Conservation (phyloP, 1,140 invertebrate species). For the Bathynomus jamesi region DNA sequence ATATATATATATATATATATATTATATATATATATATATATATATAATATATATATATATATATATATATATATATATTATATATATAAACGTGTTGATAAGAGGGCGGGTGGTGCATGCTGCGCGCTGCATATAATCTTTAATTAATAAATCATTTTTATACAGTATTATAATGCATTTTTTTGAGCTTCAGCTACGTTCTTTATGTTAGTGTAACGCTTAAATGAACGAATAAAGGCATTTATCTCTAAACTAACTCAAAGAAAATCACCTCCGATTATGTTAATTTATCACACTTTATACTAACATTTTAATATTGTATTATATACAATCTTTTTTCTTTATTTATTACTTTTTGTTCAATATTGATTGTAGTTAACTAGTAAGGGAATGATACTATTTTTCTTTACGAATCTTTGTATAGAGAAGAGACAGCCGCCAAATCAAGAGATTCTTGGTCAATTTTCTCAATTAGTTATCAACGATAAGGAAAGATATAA, state of each 20-base stretch:
- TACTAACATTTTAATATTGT: not conserved
- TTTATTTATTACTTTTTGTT: not conserved
- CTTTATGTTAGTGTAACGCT: not conserved
- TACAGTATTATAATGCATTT: not conserved
- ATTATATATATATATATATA: conserved; percentile 3
- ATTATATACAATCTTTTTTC: not conserved
- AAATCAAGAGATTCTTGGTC: not conserved
- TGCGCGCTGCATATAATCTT: too few species aligned
- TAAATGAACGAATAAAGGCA: not conserved
- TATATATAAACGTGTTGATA: not conserved
- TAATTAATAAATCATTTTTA: not conserved
- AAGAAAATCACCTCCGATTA: too few species aligned
- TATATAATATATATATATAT: conserved; percentile 1
- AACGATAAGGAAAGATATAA: not conserved
- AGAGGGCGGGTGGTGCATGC: too few species aligned
- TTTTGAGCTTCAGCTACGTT: not conserved
- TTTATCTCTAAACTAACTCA: too few species aligned
- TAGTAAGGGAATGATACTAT: not conserved
- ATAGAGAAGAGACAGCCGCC: not conserved
- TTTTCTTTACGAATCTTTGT: not conserved
- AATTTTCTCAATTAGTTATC: not conserved
- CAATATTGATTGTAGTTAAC: not conserved
- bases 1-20: conserved; percentile 2
- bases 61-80: conserved; percentile 3
- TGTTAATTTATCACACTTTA: not conserved